Conservation (phyloP, 2,797 vertebrate species). For the Clarias laeviceps region DNA sequence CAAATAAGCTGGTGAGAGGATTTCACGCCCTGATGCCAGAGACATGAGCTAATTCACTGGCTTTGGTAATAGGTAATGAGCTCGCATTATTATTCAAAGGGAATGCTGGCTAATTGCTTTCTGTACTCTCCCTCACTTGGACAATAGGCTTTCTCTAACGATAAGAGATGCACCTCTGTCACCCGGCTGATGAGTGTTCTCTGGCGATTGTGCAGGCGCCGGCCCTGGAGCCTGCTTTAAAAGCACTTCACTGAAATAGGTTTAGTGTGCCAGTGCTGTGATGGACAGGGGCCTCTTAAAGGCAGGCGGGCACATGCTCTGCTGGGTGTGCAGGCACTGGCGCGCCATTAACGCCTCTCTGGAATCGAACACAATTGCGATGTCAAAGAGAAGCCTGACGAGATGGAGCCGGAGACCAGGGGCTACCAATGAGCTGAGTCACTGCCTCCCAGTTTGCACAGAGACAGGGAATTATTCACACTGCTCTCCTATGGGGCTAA, state of each 20-base stretch:
- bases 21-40: constrained; percentile 77
- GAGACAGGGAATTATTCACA: constrained; percentile 64
- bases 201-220: constrained; percentile 73
- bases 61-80: constrained; percentile 85
- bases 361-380: constrained; percentile 52
- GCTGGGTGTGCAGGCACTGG: constrained; percentile 68
- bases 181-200: constrained; percentile 76
- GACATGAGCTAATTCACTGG: constrained; percentile 81
- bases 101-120: constrained; percentile 80
- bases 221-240: constrained; percentile 72
- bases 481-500: not conserved
- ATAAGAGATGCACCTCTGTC: constrained; percentile 82
- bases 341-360: constrained; percentile 61
- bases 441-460: constrained; percentile 62
- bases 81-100: constrained; percentile 79
- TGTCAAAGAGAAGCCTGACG: constrained; percentile 57
- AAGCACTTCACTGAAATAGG: constrained; percentile 79
- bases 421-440: constrained; percentile 65
- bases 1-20: constrained; percentile 78
- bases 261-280: constrained; percentile 74
- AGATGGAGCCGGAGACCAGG: constrained; percentile 43
- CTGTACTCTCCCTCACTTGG: constrained; percentile 77
- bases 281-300: constrained; percentile 74
- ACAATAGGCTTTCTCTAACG: constrained; percentile 79
- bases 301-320: constrained; percentile 56